A percentile compares a stretch with the other conserved stretches of the same genome.
Evolutionary conservation across 2,797 vertebrate genomes (phyloP).

Genomic region (Parauchenoglanis punctatus): DNA sequence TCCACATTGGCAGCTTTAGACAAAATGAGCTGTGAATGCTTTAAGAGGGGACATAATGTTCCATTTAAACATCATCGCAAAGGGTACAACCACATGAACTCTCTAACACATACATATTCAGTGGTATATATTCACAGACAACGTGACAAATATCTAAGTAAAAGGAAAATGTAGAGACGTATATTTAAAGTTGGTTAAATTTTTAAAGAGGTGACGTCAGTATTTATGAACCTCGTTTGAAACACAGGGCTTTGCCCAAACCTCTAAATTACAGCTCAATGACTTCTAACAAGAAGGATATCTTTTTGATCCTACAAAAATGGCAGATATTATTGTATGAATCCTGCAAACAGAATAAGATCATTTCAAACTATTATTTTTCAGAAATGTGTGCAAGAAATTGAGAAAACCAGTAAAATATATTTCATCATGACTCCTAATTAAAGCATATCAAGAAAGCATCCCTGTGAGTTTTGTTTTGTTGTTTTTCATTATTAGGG

Average conservation of each 20-base stretch:
- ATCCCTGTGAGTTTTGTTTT: not conserved
- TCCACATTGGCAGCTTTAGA: not conserved
- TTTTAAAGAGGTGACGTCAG: not conserved
- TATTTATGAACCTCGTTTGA: not conserved
- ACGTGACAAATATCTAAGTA: not conserved
- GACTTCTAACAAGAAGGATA: not conserved
- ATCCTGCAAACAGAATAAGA: not conserved
- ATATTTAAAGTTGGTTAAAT: not conserved
- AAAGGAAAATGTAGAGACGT: not conserved
- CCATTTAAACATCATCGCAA: not conserved
- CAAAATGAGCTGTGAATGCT: not conserved
- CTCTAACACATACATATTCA: not conserved
- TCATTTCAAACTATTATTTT: not conserved
- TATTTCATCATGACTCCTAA: not conserved
- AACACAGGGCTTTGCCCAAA: not conserved
- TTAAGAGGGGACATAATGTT: constrained; percentile 9
- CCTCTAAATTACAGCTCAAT: no score
- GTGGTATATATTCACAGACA: not conserved
- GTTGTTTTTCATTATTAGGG: not conserved
- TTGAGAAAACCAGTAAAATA: not conserved
- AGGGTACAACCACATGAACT: not conserved
- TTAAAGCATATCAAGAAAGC: not conserved
- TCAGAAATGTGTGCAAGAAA: not conserved
- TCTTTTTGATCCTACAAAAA: not conserved
- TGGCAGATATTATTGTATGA: not conserved